Base-by-base conservation (phyloP, 1,140 invertebrate species). In the Drosophila malerkotliana region DNA sequence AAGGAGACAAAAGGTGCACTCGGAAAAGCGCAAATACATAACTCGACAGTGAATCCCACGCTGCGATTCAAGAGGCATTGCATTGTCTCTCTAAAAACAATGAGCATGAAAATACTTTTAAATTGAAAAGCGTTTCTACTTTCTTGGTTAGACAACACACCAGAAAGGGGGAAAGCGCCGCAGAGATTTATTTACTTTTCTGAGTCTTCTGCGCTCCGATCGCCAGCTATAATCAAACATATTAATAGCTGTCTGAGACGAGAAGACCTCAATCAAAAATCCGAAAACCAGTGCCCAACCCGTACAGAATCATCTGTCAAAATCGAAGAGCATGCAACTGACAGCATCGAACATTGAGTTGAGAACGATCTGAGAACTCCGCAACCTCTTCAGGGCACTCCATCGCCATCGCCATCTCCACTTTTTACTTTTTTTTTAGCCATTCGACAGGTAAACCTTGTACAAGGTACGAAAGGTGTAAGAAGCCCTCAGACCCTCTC, bases 321-420 rank as follows among this genome's bases (percentile, higher is more conserved):
- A 84, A 87, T 88, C 83, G 83, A 76, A 64, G 76, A 88, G 78
- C 83, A 79, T 88, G 79, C 76, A 88, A 88, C 83, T 68, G 84
- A 87, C 83, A 88, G 72, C 51, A 21, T 21, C 51, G 44, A 69
- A 69, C 51, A 69, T 57, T 41, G 44, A 55, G 66, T 69, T 69
- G 66, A 69, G 66, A 69, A 69, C 51, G 63, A 69, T 69, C 66
- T 37, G 30, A 68, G 52, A 74, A 49, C 39, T 72, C 68, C 21
- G 59, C 57, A 72, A 72, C 66, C 80, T 80, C 80, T 84, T 77
- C 45, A 81, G 63, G 72, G 44, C 77, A 82, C 80, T 77, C 54
- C 66, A 60, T 15, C 10, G 21, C 18, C 18, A 21, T 21, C 18
- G 18, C 21, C 21, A 21, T 21, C 21, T 62, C 34, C 28, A 47